A percentile compares a stretch with the other conserved stretches of the same genome.
phyloP scores from a whole-genome alignment of 2,888 invertebrate species.

The Clanis bilineata region DNA sequence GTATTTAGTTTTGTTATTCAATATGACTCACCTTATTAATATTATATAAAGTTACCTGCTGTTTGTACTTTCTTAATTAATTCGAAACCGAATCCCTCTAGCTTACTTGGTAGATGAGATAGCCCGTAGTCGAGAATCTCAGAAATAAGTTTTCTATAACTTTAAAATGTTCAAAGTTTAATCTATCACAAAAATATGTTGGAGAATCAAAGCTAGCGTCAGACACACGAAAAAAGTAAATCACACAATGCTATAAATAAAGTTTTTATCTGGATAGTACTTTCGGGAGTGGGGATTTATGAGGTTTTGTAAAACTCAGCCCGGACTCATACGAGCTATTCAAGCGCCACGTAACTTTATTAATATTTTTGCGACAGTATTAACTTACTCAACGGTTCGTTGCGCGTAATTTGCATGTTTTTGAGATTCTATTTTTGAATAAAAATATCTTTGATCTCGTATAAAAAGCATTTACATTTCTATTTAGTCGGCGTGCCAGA shows the following conservation, averaged over 20 bases:
- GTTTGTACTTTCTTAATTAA: too few relatives aligned
- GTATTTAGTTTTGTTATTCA: too few relatives aligned
- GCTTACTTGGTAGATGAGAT: too few relatives aligned
- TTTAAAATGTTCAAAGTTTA: neutral
- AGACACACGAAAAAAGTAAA: constrained; percentile 54
- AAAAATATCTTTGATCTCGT: constrained; percentile 4
- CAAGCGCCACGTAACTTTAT: constrained; percentile 5
- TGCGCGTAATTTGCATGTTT: constrained; percentile 5
- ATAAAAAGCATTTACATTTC: constrained; percentile 13
- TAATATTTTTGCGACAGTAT: constrained; percentile 8
- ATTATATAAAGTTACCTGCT: too few relatives aligned
- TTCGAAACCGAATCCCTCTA: too few relatives aligned
- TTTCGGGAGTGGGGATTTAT: constrained; percentile 59
- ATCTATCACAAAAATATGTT: constrained; percentile 1
- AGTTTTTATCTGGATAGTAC: constrained; percentile 60
- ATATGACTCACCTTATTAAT: too few relatives aligned
- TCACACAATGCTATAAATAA: constrained; percentile 60
- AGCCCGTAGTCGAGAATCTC: neutral
- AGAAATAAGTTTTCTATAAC: neutral
- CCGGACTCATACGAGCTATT: constrained; percentile 22
- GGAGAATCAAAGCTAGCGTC: constrained; percentile 37
- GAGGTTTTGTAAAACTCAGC: constrained; percentile 49
- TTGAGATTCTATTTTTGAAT: neutral
- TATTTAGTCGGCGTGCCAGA: constrained; percentile 9
- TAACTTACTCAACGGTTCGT: constrained; percentile 4